Conservation (phyloP, 2,113 vertebrate genomes). For the Penelope pileata region DNA sequence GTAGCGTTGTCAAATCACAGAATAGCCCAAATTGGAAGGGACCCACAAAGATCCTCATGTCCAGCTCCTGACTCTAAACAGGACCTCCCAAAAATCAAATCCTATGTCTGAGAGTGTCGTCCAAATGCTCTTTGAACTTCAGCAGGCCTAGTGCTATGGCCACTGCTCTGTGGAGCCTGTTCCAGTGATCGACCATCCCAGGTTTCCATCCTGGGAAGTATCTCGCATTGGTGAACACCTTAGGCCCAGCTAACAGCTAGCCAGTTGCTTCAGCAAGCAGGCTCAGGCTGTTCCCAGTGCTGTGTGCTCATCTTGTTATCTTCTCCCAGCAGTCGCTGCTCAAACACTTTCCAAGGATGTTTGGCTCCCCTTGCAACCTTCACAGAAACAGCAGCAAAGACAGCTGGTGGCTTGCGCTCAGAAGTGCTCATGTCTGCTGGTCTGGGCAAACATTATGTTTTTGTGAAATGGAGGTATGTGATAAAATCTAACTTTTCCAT, state of each 20-base stretch:
- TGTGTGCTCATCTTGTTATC: background rate
- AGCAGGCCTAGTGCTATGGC: background rate
- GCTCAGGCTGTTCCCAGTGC: fast-evolving
- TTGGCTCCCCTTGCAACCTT: background rate
- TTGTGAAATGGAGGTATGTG: background rate
- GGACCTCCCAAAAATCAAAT: background rate
- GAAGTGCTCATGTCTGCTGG: background rate
- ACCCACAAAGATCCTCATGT: background rate
- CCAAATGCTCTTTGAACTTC: background rate
- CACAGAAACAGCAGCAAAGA: background rate
- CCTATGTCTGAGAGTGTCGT: background rate
- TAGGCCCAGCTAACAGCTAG: background rate
- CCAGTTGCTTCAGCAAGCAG: background rate
- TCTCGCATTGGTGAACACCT: background rate
- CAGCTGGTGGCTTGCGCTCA: fast-evolving
- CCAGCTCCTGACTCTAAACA: background rate
- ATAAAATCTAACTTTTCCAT: background rate
- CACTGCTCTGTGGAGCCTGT: background rate
- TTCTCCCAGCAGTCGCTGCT: background rate
- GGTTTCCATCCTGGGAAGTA: background rate
- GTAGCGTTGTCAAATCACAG: background rate
- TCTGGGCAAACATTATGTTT: background rate
- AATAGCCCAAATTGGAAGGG: background rate
- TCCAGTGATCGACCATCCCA: background rate
- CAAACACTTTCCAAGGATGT: background rate